Evolutionary conservation across 1,140 invertebrate species (phyloP).

Genomic region (Sitobion miscanthi): DNA sequence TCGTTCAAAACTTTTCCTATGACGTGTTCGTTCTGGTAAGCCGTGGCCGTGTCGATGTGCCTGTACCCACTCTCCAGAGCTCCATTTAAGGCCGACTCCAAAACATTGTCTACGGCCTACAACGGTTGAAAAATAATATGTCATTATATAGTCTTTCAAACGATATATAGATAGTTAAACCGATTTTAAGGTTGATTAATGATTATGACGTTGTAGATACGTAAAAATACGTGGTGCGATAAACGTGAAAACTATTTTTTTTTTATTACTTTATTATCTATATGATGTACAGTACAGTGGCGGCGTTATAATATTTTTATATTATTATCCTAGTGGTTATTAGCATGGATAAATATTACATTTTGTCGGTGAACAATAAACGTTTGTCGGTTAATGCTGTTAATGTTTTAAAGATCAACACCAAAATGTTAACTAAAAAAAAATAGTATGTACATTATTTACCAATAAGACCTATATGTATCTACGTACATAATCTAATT

Average conservation of each 20-base stretch:
- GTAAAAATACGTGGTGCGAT: neutral
- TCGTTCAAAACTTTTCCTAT: constrained; percentile 70
- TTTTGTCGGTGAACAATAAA: neutral
- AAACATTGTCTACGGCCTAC: constrained; percentile 60
- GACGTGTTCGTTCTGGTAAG: constrained; percentile 70
- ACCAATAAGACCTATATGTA: no score
- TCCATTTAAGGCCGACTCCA: constrained; percentile 66
- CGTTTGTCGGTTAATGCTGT: neutral
- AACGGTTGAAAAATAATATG: neutral
- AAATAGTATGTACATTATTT: neutral
- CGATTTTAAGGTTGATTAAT: neutral
- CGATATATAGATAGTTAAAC: neutral
- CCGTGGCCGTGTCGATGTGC: constrained; percentile 73
- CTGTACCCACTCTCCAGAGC: constrained; percentile 73
- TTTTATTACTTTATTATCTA: neutral
- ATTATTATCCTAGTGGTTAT: neutral
- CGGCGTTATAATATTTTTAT: neutral
- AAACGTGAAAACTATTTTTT: neutral
- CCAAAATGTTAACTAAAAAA: neutral
- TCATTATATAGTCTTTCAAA: neutral
- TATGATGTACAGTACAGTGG: neutral
- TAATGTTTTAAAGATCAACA: neutral
- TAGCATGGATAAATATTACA: neutral
- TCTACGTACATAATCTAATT: neutral
- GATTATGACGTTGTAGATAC: neutral